Base-by-base conservation (phyloP, 2,797 vertebrate genomes). In the Malacoctenus gilli region DNA sequence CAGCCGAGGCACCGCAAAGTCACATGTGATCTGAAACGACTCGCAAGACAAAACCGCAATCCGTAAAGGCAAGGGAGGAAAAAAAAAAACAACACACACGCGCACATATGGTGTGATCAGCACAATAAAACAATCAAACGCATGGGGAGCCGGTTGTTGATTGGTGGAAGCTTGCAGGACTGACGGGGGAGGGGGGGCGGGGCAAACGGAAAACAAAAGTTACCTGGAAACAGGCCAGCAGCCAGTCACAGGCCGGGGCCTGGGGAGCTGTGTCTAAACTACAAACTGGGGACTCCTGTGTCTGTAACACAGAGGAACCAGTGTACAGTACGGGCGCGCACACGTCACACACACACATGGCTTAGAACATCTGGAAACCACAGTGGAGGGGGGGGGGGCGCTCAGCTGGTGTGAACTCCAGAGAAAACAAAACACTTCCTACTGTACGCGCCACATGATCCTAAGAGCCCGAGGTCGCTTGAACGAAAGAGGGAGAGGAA, bases 161-260 rank as follows among this genome's bases (percentile, higher is more conserved):
- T 85, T 80, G 75, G 75, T 75, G 62, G 82, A n/a, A n/a, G n/a
- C n/a, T n/a, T n/a, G n/a, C n/a, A n/a, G n/a, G n/a, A n/a, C n/a
- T n/a, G n/a, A n/a, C n/a, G n/a, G n/a, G n/a, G n/a, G n/a, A n/a
- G n/a, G n/a, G n/a, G n/a, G n/a, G n/a, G n/a, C n/a, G n/a, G n/a
- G 87, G 75, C 76, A 81, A 68, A 64, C 67, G 60, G 76, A 75
- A 49, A 15, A 51, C 63, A 53, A 63, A 59, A n/a, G 85, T 93
- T 93, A 93, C 92, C 92, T 93, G 91, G 68, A 93, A 89, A 89
- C 91, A 92, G 89, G 89, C 90, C 86, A 92, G 91, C 71, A 93
- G 89, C 91, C 91, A 92, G 68, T 92, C 90, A 91, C 90, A 91
- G 87, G 87, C 85, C 83, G 88, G 89, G 69, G 87, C 85, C 83